Evolutionary conservation across 2,797 vertebrate species (phyloP), one percentile per base, ranked within the genome.

Genomic region (Halcyon leucocephala): DNA sequence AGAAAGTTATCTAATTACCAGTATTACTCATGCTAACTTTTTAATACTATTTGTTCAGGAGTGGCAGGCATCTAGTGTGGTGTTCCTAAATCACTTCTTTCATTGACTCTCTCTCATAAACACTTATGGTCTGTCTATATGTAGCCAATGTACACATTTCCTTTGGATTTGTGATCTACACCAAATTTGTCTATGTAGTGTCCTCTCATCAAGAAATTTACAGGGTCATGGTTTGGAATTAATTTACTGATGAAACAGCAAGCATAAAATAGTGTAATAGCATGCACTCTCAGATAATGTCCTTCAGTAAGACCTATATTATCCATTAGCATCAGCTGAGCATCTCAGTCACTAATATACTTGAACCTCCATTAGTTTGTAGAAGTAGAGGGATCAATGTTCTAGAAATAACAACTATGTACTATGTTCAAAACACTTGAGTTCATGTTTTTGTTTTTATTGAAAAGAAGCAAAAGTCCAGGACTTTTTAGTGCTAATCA

Each of bases 1-100:
- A 91, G 39, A 82, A 90, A 92, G 77, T 58, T 10, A 89, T 70
- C 48, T 97, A 78, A 96, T 96, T 96, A 46, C 48, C 7, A 76
- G 7, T 44, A 73, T 90, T 97, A 57, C 10, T 95, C 64, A 82
- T 73, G 10, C 64, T 94, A 92, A 91, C 29, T 57, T 81, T 65
- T 90, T 92, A 69, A 82, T 82, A 25, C 2, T 82, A 3, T 52
- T 69, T 86, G 3, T 91, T 95, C 4, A 7, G 19, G 44, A 86
- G 18, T 3, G 6, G 20, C 26, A 55, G 18, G 5, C 3, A 8
- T 70, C 4, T 14, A 29, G 8, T n/a, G 15, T 49, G 26, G 8
- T 28, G 5, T 61, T 95, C 29, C 67, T 65, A 65, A 62, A 42
- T 28, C 6, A 24, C 9, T 72, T 69, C 2, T 9, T 73, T 51